A percentile compares a stretch with the other conserved stretches of the same genome.
These are phyloP conservation scores for Noctua fimbriata DNA, from an alignment of 2,888 invertebrate species.

Conservation along the genomic window DNA sequence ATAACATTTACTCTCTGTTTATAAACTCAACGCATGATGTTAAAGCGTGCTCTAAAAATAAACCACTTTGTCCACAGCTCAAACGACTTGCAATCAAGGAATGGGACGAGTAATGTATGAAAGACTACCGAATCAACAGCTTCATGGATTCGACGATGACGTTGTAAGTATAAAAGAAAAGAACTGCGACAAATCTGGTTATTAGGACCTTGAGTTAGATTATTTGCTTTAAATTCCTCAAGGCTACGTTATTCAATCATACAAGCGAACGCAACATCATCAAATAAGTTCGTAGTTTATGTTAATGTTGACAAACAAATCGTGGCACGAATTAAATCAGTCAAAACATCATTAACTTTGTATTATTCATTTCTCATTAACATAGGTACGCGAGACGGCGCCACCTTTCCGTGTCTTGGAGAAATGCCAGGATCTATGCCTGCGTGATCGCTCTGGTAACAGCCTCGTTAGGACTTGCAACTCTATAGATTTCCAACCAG, in stretches of 20 bases:
- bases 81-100: conserved; percentile 97
- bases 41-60: conserved; percentile 33
- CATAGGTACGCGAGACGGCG: conserved; percentile 94
- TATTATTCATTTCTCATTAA: conserved; percentile 49
- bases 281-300: conserved; percentile 11
- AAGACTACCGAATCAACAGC: conserved; percentile 96
- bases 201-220: not conserved
- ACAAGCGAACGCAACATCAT: conserved; percentile 1
- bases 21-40: conserved; percentile 28
- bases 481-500: conserved; percentile 97
- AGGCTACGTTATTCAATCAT: conserved; percentile 25
- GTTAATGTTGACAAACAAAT: conserved; percentile 46
- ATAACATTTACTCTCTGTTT: conserved; percentile 33
- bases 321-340: conserved; percentile 29
- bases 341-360: conserved; percentile 24
- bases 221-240: conserved; percentile 25
- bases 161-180: conserved; percentile 90
- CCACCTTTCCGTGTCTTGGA: conserved; percentile 96
- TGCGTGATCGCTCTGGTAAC: conserved; percentile 95
- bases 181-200: not conserved
- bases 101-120: conserved; percentile 97
- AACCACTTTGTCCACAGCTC: conserved; percentile 89
- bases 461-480: conserved; percentile 96
- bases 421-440: conserved; percentile 96
- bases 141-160: conserved; percentile 97